Conservation (phyloP, 2,888 invertebrate species). For the Perizoma affinitatum region DNA sequence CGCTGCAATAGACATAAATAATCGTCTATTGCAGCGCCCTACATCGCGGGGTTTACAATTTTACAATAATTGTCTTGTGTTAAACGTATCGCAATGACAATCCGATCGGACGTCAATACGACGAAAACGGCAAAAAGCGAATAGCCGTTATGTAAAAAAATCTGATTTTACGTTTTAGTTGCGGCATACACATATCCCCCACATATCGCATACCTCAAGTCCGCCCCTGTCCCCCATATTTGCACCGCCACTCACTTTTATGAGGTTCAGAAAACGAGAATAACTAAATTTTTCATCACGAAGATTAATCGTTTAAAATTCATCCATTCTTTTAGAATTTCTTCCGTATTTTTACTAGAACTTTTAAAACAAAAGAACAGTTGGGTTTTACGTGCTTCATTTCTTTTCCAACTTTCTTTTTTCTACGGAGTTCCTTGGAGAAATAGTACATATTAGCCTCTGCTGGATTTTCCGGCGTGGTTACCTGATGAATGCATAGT, state of each 20-base stretch:
- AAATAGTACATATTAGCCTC: background rate
- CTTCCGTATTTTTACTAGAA: conserved; percentile 36
- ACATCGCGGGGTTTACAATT: no score
- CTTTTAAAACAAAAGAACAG: conserved; percentile 33
- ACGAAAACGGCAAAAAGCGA: no score
- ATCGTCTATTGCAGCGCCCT: no score
- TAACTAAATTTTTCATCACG: conserved; percentile 69
- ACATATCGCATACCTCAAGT: conserved; percentile 21
- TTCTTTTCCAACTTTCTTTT: background rate
- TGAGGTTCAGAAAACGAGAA: conserved; percentile 60
- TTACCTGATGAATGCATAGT: no score
- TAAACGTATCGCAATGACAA: no score
- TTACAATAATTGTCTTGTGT: no score
- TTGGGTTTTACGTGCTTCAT: conserved; percentile 10
- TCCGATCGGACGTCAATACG: no score
- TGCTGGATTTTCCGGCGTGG: no score
- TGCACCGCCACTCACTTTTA: conserved; percentile 68
- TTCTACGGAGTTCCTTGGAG: conserved; percentile 3
- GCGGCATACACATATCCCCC: no score
- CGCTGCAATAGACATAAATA: no score
- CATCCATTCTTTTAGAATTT: conserved; percentile 54
- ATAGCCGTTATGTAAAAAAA: no score
- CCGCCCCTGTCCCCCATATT: conserved; percentile 49
- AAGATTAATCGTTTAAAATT: conserved; percentile 80
- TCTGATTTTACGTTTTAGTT: no score